Conservation (phyloP, 30 jellyfish, hydroid and myxozoan genomes). For the Cassiopea andromeda region DNA sequence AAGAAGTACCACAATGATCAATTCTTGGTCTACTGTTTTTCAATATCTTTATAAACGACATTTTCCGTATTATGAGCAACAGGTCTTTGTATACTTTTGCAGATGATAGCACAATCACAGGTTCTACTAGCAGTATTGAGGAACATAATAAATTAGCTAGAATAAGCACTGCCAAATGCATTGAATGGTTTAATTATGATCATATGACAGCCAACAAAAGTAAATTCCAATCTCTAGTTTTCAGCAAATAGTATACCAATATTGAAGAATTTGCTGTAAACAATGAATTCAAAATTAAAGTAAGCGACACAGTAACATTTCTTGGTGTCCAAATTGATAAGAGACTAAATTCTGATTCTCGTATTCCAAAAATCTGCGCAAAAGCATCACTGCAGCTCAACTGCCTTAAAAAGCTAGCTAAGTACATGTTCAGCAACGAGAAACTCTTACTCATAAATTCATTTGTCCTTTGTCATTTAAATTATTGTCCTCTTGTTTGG, state of each 20-base stretch:
- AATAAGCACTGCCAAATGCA: neutral
- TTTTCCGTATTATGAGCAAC: no score
- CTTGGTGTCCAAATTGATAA: neutral
- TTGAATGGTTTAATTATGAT: neutral
- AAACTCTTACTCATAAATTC: neutral
- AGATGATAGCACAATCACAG: no score
- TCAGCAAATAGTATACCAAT: neutral
- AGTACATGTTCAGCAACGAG: neutral
- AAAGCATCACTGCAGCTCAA: neutral
- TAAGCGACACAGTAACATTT: no score
- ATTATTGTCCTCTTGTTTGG: slow-evolving; percentile 2
- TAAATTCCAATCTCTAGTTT: neutral
- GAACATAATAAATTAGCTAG: neutral
- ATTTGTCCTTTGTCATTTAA: neutral
- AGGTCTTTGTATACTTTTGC: no score
- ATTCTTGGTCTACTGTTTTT: no score
- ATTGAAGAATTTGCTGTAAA: neutral
- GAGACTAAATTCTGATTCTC: neutral
- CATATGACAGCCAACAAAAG: neutral
- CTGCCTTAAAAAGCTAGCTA: neutral
- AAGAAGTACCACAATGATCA: no score
- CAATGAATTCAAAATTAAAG: neutral
- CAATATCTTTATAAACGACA: no score
- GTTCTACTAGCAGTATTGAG: no score
- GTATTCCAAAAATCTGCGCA: neutral